Evolutionary conservation across 2,797 vertebrate genomes (phyloP), one percentile per base, ranked within the genome.

Genomic region (Gymnocypris eckloni): DNA sequence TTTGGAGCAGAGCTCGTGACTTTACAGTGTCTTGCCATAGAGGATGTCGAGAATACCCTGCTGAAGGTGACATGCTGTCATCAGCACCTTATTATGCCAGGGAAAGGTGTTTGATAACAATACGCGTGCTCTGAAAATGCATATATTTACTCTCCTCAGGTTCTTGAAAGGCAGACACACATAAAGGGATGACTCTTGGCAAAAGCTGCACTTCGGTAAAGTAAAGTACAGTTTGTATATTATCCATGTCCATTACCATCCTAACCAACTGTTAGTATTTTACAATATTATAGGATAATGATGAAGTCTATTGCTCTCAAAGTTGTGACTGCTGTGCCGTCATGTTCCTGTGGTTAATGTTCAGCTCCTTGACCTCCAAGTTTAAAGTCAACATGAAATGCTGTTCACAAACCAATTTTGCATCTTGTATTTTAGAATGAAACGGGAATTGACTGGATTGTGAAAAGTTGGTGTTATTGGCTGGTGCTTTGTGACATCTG

Each of bases 381-480:
- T 80, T 67, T 80, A 80, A 80, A 80, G 79, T 80, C 79, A 80
- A 67, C 61, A 80, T 79, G 56, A 79, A 79, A 61, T 43, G 56
- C n/a, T 0, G 13, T 28, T 61, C 56, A n/a, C 39, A 61, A 79
- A n/a, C 52, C 37, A 43, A 4, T 61, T n/a, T 41, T 78, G 45
- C 33, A 8, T 77, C 4, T 2, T 7, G 4, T n/a, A 25, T 78
- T 78, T 25, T 13, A 20, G 69, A 71, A 61, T 61, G 10, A 61
- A 73, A 50, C 4, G 50, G 43, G 43, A 72, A 72, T n/a, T 10
- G 22, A 28, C 16, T 73, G 15, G n/a, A 28, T 73, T 73, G 43
- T 73, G 41, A 72, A 72, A 25, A 48, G n/a, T 50, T 48, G 25
- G 16, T 52, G 4, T 7, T 22, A 33, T 0, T 72, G 41, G 6